Conservation (phyloP, 2,888 invertebrate genomes). For the Entomobrya multifasciata region DNA sequence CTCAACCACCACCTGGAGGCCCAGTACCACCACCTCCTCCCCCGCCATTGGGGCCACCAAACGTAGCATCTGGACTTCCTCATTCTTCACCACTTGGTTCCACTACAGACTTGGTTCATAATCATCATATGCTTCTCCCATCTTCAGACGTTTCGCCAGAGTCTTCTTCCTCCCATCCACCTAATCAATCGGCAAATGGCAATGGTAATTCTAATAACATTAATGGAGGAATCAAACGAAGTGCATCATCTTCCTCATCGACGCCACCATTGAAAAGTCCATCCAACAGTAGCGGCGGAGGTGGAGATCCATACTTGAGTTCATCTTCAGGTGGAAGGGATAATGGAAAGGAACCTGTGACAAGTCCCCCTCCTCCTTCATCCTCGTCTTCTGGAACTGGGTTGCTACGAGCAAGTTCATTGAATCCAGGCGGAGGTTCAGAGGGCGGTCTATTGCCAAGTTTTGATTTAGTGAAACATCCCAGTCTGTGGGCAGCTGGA, state of each 20-base stretch:
- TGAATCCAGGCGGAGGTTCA: slow-evolving; percentile 13
- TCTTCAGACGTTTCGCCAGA: slow-evolving; percentile 21
- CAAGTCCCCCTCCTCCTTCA: slow-evolving; percentile 56
- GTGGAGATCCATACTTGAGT: not conserved
- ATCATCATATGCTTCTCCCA: slow-evolving; percentile 62
- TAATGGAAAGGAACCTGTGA: slow-evolving; percentile 26
- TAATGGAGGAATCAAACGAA: slow-evolving; percentile 49
- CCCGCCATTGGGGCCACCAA: slow-evolving; percentile 61
- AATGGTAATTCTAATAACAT: not conserved
- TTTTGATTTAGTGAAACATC: slow-evolving; percentile 77
- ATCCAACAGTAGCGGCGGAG: slow-evolving; percentile 50
- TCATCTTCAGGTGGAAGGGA: slow-evolving; percentile 23
- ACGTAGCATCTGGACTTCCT: slow-evolving; percentile 26
- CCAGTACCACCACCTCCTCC: slow-evolving; percentile 62
- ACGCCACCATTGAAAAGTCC: slow-evolving; percentile 77
- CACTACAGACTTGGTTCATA: slow-evolving; percentile 53
- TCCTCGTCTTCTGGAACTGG: slow-evolving; percentile 31
- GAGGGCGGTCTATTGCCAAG: slow-evolving; percentile 59
- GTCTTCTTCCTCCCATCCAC: slow-evolving; percentile 37
- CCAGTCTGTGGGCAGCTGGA: slow-evolving; percentile 75
- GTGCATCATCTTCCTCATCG: slow-evolving; percentile 65
- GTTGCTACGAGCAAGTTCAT: slow-evolving; percentile 8
- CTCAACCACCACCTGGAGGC: slow-evolving; percentile 56
- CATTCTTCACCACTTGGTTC: slow-evolving; percentile 59
- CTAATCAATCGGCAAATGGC: slow-evolving; percentile 34